Conservation (phyloP, 2,888 invertebrate species). For the Linnaemya tessellans region DNA sequence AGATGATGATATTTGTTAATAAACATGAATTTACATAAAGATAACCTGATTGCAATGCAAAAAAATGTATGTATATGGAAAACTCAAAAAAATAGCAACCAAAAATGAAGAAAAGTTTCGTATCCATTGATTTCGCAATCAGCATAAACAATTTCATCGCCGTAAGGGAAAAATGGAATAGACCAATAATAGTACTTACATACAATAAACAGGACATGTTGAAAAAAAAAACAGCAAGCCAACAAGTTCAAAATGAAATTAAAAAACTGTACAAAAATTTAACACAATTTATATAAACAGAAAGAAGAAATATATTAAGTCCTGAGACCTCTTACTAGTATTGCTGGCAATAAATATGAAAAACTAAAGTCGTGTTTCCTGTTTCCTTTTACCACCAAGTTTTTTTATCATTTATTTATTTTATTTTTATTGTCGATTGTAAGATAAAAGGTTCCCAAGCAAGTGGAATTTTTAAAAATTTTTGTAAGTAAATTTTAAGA, state of each 20-base stretch:
- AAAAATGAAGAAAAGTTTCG: constrained; percentile 20
- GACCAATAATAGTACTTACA: constrained; percentile 20
- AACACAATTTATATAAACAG: constrained; percentile 53
- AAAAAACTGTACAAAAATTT: constrained; percentile 14
- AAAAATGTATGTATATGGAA: background rate
- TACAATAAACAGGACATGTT: constrained; percentile 39
- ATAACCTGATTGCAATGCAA: constrained; percentile 65
- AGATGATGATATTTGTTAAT: constrained; percentile 68
- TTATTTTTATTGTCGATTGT: background rate
- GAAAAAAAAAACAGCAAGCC: background rate
- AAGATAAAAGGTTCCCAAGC: background rate
- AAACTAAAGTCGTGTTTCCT: constrained; percentile 31
- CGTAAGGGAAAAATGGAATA: constrained; percentile 46
- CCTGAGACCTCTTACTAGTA: background rate
- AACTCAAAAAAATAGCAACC: background rate
- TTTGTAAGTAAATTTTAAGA: background rate
- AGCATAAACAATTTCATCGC: constrained; percentile 65
- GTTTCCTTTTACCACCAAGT: background rate
- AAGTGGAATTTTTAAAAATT: background rate
- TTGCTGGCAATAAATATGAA: constrained; percentile 5
- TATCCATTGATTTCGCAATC: constrained; percentile 70
- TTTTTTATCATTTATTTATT: background rate
- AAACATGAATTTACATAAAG: constrained; percentile 72
- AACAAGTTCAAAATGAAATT: constrained; percentile 21
- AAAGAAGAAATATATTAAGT: constrained; percentile 15